Percentiles rank a stretch among this genome's conserved stretches.
These are phyloP conservation scores for Thamnophis sirtalis DNA, from an alignment of 2,113 vertebrate genomes.

Conservation along the genomic window DNA sequence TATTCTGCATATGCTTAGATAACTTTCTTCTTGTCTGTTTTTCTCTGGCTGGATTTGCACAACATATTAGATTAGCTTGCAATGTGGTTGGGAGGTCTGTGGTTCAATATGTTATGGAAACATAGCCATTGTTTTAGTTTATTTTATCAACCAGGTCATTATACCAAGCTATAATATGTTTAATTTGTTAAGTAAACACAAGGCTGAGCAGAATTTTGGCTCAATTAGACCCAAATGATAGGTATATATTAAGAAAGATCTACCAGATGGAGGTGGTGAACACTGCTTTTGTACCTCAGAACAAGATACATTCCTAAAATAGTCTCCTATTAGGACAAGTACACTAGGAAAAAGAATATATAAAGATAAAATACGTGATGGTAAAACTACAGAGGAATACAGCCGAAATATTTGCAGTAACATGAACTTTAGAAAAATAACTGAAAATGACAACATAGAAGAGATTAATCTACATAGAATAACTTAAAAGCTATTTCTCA, in stretches of 20 bases:
- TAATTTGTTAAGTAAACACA: not conserved
- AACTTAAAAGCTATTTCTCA: not conserved
- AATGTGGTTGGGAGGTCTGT: not conserved
- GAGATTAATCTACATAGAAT: not conserved
- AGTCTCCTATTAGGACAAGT: too few species aligned
- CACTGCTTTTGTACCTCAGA: not conserved
- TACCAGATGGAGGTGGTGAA: not conserved
- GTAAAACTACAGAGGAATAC: not conserved
- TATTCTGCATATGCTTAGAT: not conserved
- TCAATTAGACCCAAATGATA: not conserved
- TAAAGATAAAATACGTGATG: not conserved
- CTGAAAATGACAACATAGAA: not conserved
- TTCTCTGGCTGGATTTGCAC: not conserved
- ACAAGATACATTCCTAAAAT: not conserved
- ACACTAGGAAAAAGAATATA: too few species aligned
- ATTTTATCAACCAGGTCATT: not conserved
- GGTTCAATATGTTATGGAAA: not conserved
- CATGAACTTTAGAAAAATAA: not conserved
- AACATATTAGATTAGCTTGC: not conserved
- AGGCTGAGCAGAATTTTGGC: not conserved
- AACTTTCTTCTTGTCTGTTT: not conserved
- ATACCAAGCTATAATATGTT: not conserved
- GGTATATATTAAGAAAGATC: not conserved
- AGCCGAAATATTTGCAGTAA: not conserved
- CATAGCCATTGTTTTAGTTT: not conserved